phyloP scores from a whole-genome alignment of 2,888 invertebrate genomes.

The Leptinotarsa juncta region DNA sequence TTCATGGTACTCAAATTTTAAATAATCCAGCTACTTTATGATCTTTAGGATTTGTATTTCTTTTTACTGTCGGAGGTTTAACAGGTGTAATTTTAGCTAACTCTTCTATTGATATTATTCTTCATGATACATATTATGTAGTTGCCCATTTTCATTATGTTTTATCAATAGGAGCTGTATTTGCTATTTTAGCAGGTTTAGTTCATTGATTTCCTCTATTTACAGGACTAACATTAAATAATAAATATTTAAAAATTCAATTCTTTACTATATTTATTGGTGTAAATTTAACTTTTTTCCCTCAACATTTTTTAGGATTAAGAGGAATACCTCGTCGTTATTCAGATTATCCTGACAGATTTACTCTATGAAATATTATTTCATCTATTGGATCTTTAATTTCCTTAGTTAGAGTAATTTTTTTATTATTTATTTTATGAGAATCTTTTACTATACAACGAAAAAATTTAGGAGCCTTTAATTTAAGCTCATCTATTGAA shows the following conservation, averaged over 20 bases:
- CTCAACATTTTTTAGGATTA: constrained; percentile 80
- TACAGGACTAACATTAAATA: constrained; percentile 44
- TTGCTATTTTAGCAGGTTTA: constrained; percentile 72
- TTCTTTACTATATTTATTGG: constrained; percentile 80
- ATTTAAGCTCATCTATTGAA: constrained; percentile 72
- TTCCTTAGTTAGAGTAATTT: constrained; percentile 72
- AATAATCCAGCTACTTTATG: constrained; percentile 73
- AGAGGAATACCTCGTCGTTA: constrained; percentile 82
- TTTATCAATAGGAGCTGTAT: constrained; percentile 43
- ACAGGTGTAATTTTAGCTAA: constrained; percentile 78
- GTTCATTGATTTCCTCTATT: constrained; percentile 74
- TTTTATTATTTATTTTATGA: constrained; percentile 55
- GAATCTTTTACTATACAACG: constrained; percentile 59
- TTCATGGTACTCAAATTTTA: constrained; percentile 75
- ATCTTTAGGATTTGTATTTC: constrained; percentile 80
- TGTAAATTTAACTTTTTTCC: constrained; percentile 85
- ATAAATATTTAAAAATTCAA: constrained; percentile 71
- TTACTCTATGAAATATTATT: constrained; percentile 72
- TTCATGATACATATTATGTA: constrained; percentile 84
- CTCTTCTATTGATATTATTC: constrained; percentile 80
- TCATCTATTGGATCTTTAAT: constrained; percentile 73
- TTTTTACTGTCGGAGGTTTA: constrained; percentile 82
- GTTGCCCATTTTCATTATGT: constrained; percentile 36
- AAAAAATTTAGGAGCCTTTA: constrained; percentile 67
- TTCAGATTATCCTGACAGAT: constrained; percentile 61